phyloP scores from a whole-genome alignment of 2,888 invertebrate genomes.

The Tanytarsus gracilentus region DNA sequence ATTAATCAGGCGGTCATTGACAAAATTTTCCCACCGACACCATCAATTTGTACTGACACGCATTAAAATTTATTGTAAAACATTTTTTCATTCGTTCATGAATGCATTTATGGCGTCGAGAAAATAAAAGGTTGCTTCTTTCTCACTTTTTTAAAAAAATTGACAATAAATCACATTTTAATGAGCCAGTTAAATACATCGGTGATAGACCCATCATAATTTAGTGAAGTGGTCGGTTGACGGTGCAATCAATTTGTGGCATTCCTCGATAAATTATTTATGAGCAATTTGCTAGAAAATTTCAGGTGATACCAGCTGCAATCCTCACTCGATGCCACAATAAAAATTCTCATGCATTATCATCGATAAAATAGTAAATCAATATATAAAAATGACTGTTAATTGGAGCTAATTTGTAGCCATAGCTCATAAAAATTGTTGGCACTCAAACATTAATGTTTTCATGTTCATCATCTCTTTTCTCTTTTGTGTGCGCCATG shows the following conservation, averaged over 20 bases:
- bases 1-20: not conserved
- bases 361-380: not conserved
- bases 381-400: not conserved
- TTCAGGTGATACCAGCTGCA: too few relatives aligned
- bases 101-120: too few relatives aligned
- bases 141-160: not conserved
- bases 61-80: constrained; percentile 10
- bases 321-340: not conserved
- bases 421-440: not conserved
- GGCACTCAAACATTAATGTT: constrained; percentile 7
- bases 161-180: constrained; percentile 21
- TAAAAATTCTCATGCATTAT: not conserved
- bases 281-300: too few relatives aligned
- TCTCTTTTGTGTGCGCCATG: constrained; percentile 1
- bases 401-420: constrained; percentile 16
- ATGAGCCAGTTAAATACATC: constrained; percentile 23
- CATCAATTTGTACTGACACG: constrained; percentile 16
- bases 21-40: constrained; percentile 7
- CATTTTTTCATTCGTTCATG: not conserved
- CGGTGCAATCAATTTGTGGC: constrained; percentile 9
- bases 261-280: constrained; percentile 7
- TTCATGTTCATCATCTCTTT: constrained; percentile 9
- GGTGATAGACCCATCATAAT: not conserved
- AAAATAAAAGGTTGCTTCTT: too few relatives aligned
- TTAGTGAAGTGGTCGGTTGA: not conserved